Base-by-base conservation (phyloP, 1,140 invertebrate species). In the Drosophila takahashii region DNA sequence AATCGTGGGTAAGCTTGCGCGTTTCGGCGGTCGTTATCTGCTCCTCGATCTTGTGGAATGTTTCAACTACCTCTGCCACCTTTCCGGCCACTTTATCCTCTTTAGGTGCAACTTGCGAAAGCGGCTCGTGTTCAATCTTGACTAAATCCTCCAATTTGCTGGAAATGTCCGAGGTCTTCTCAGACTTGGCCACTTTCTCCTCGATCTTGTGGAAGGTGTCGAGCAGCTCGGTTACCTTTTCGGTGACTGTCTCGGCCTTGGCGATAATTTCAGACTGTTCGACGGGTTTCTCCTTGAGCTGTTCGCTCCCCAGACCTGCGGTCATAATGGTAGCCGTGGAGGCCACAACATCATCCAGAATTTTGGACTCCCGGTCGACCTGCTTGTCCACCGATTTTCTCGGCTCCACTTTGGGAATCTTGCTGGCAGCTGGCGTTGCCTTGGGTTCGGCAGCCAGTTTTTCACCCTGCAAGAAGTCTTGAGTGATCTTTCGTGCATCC, bases 371-470 rank as follows among this genome's bases (percentile, higher is more conserved):
- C 13, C 51, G 85, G 1, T 86, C 81, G 5, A 57, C 42, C 10
- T 52, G 11, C 32, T 85, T 86, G 3, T 87, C 83, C 0, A 77
- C 42, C 0, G 81, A 76, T 57, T 89, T 89, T 42, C 85, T 75
- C 4, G 85, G 85, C 39, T 90, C 85, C 2, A 90, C 85, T 16
- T 85, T 90, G 2, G 85, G 85, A 47, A 89, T 89, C 37, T 84
- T 89, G 39, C 84, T 89, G 13, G 86, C 85, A 39, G 80, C 73
- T 26, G 81, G 74, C 0, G 59, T 42, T 56, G 74, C 4, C 32
- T 90, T 90, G 2, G 65, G 27, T 15, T 90, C 85, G 6, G 51
- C 59, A 18, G 48, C 72, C 15, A 78, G 41, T 15, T 89, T 75
- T 27, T 90, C 87, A 1, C 64, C 32, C 36, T 90, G 83, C 41